Evolutionary conservation across 2,888 invertebrate genomes (phyloP).

Genomic region (Caenorhabditis afra): DNA sequence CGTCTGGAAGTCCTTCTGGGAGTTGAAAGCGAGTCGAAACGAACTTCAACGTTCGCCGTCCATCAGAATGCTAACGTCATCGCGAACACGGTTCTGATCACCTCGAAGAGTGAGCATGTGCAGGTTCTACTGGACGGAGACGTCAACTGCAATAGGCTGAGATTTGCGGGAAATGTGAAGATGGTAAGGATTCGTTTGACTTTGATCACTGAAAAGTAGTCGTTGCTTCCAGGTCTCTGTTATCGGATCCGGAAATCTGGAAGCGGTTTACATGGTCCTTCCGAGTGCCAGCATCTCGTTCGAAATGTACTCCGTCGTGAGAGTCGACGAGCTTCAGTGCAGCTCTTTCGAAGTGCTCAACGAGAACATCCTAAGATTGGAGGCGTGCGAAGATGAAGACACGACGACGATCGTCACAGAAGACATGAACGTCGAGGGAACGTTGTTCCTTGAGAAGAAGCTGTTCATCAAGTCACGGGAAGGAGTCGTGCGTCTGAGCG

Average conservation of each 20-base stretch:
- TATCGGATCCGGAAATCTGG: slow-evolving; percentile 41
- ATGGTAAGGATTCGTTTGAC: slow-evolving; percentile 15
- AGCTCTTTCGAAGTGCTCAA: slow-evolving; percentile 48
- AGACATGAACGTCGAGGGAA: slow-evolving; percentile 61
- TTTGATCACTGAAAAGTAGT: too few relatives aligned
- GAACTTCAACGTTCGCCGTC: slow-evolving; percentile 41
- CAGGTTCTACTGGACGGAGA: slow-evolving; percentile 54
- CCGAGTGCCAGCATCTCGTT: slow-evolving; percentile 46
- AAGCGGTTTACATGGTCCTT: slow-evolving; percentile 32
- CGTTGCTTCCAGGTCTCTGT: slow-evolving; percentile 30
- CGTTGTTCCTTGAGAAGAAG: slow-evolving; percentile 63
- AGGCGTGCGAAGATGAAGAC: slow-evolving; percentile 52
- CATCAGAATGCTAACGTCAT: slow-evolving; percentile 36
- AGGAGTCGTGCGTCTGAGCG: slow-evolving; percentile 51
- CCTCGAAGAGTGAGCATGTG: slow-evolving; percentile 50
- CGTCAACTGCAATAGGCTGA: slow-evolving; percentile 52
- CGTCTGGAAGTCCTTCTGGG: slow-evolving; percentile 62
- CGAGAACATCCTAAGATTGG: slow-evolving; percentile 61
- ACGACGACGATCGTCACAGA: slow-evolving; percentile 59
- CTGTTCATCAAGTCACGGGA: slow-evolving; percentile 59
- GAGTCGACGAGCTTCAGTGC: slow-evolving; percentile 58
- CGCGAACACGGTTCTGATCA: slow-evolving; percentile 57
- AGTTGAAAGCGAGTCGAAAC: neutral
- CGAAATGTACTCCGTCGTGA: slow-evolving; percentile 56
- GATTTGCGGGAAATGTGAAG: slow-evolving; percentile 55